Evolutionary conservation across 2,113 vertebrate genomes (phyloP).

Genomic region (Xiphophorus maculatus): DNA sequence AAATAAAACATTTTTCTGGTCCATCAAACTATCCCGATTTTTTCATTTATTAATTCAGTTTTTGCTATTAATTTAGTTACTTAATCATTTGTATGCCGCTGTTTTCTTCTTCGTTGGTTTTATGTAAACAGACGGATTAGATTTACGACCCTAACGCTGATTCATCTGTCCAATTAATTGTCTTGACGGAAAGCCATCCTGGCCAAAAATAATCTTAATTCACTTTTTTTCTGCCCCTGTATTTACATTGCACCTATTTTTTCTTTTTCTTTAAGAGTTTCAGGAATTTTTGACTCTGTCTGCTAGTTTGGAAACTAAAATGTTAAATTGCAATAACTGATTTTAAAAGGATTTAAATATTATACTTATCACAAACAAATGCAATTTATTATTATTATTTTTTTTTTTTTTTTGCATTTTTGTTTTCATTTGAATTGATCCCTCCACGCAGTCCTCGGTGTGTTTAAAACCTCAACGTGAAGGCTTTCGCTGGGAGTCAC

Average conservation of each 20-base stretch:
- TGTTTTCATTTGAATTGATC: background rate
- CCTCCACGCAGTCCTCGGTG: background rate
- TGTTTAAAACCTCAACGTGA: background rate
- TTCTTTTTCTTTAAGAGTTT: background rate
- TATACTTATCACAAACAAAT: background rate
- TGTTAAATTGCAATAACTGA: no score
- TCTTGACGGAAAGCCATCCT: background rate
- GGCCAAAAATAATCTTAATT: background rate
- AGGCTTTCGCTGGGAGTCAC: background rate
- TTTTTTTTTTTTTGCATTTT: fast-evolving
- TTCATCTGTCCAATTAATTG: background rate
- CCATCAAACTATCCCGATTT: no score
- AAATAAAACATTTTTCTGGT: no score
- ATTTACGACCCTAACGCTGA: background rate
- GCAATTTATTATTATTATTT: no score
- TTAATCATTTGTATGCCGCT: background rate
- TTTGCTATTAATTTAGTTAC: no score
- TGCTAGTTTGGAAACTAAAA: background rate
- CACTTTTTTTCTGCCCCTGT: no score
- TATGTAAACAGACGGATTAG: background rate
- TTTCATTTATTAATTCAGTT: no score
- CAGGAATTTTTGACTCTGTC: background rate
- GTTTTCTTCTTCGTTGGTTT: background rate
- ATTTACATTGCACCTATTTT: no score
- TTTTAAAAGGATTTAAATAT: background rate